Evolutionary conservation across 2,113 vertebrate genomes (phyloP).

Genomic region (Pseudopipra pipra): DNA sequence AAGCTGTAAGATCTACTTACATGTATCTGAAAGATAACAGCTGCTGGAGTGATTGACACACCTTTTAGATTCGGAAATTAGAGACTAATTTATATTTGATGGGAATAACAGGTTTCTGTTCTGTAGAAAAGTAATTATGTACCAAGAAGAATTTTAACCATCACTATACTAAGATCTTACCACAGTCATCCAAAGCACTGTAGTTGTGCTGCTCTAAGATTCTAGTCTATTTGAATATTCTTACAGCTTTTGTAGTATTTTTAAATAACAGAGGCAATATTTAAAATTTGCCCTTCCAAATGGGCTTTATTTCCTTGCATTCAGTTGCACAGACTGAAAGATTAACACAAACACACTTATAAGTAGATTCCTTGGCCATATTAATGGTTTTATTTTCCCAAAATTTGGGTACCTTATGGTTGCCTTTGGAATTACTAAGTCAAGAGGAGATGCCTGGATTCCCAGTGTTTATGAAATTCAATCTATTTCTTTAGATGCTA

Average conservation of each 20-base stretch:
- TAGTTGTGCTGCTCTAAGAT: not conserved
- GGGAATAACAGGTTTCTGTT: not conserved
- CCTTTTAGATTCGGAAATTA: not conserved
- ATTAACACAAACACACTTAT: not conserved
- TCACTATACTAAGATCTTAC: not conserved
- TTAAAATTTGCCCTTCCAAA: not conserved
- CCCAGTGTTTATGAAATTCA: constrained; percentile 26
- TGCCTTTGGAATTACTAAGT: constrained; percentile 31
- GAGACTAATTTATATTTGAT: not conserved
- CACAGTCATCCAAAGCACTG: not conserved
- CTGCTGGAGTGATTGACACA: not conserved
- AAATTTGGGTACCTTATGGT: not conserved
- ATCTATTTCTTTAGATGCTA: constrained; percentile 54
- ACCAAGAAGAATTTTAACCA: not conserved
- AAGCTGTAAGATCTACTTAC: not conserved
- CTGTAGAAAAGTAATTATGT: not conserved
- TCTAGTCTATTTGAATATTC: not conserved
- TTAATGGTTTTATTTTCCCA: not conserved
- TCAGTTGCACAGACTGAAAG: not conserved
- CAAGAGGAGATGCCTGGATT: constrained; percentile 38
- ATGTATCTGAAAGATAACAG: not conserved
- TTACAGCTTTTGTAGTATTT: not conserved
- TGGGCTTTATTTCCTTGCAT: not conserved
- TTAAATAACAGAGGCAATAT: not conserved
- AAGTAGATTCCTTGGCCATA: not conserved